Evolutionary conservation across 2,113 vertebrate genomes (phyloP), one percentile per base, ranked within the genome.

Genomic region (Vicugna pacos): DNA sequence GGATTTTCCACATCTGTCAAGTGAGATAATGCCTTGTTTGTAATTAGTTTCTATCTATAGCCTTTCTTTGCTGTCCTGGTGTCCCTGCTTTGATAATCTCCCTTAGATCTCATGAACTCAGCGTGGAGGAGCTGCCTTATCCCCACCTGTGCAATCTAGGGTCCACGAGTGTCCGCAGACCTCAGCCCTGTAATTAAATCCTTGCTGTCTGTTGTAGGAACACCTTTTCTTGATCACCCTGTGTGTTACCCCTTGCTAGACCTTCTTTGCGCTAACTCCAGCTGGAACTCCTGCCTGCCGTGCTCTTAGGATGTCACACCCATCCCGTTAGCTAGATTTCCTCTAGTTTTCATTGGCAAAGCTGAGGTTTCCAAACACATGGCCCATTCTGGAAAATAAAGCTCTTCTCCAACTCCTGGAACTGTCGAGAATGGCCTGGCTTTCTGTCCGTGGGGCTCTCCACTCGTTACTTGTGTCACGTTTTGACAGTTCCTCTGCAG

Each of bases 401-500:
- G 54, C 20, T n/a, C 22, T 87, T 81, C 38, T 28, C n/a, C 42
- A 22, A 60, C 60, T 72, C 24, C 28, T 48, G 32, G 14, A 46
- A 38, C 58, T 87, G 14, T 32, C 13, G 11, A 42, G 15, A 50
- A 58, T 82, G 64, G 28, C 54, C 56, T 75, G 30, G 38, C 62
- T 83, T 79, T 16, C 28, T 46, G 48, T 93, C 56, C 58, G 0
- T 20, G 52, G 32, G 86, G 28, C 60, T 48, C 38, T 5, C 28
- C 0, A 24, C 50, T 91, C 42, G 85, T 94, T n/a, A 12, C 30
- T 92, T 81, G 6, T 22, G 46, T 64, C 54, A 56, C 0, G 2
- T 70, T 86, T 60, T 56, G 91, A 26, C 35, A 42, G 56, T 83
- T 83, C 91, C 46, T 89, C 62, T 50, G 20, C 50, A 89, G 96